A percentile compares a stretch with the other conserved stretches of the same genome.
These are phyloP conservation scores for Semnornis frantzii DNA, from an alignment of 2,113 vertebrate genomes.

Conservation along the genomic window DNA sequence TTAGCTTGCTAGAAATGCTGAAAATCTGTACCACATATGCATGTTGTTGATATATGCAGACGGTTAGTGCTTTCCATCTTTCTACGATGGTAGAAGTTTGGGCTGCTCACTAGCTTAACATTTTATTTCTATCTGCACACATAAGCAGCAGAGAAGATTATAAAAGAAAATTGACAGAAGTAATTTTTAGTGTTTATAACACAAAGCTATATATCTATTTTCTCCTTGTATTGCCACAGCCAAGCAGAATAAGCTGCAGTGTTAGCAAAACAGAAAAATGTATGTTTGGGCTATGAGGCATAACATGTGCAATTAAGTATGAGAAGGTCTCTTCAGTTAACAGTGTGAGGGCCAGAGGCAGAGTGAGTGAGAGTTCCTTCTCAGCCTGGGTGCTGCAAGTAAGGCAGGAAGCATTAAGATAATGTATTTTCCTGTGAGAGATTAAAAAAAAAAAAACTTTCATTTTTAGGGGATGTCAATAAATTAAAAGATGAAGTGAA, in stretches of 20 bases:
- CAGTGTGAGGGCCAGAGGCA: fast-evolving
- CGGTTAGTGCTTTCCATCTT: neutral
- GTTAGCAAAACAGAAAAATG: neutral
- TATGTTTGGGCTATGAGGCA: neutral
- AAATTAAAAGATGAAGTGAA: neutral
- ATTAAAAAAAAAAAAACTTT: neutral
- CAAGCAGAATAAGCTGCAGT: neutral
- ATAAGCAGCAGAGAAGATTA: neutral
- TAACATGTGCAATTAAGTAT: neutral
- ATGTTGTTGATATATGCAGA: neutral
- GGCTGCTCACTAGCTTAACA: neutral
- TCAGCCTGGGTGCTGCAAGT: neutral
- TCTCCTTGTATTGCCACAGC: neutral
- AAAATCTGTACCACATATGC: neutral
- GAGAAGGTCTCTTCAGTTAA: neutral
- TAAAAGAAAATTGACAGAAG: neutral
- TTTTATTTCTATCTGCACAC: neutral
- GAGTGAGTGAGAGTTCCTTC: neutral
- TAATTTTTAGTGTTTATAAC: neutral
- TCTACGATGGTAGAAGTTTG: neutral
- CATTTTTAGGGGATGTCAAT: neutral
- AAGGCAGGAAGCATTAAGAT: neutral
- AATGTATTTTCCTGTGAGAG: neutral
- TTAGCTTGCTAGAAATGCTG: neutral
- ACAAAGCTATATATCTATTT: neutral